phyloP scores from a whole-genome alignment of 37 sponge, comb jelly and placozoan genomes.

The Hormiphora californensis region DNA sequence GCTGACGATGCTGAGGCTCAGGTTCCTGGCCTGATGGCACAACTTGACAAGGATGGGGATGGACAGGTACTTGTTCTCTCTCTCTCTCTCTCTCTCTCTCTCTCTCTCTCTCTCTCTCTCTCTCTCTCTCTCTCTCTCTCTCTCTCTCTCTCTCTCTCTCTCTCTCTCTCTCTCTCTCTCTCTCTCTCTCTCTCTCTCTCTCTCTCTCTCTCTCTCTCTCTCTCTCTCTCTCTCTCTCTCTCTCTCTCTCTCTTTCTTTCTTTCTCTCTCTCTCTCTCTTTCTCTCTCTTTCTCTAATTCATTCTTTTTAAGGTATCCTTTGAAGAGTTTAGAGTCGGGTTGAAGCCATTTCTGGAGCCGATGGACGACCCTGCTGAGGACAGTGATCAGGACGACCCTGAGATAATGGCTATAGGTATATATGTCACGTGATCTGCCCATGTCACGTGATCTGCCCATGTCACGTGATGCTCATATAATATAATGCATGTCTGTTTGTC shows the following conservation, averaged over 20 bases:
- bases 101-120: background rate
- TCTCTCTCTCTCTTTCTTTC: background rate
- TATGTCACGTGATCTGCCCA: no score
- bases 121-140: background rate
- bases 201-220: background rate
- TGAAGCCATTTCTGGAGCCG: background rate
- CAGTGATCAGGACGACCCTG: background rate
- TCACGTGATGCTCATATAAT: no score
- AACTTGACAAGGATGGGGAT: constrained; percentile 12
- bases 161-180: background rate
- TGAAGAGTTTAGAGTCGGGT: constrained; percentile 8
- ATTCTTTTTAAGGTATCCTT: background rate
- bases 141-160: background rate
- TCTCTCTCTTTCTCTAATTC: background rate
- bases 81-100: background rate
- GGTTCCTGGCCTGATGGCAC: constrained; percentile 2
- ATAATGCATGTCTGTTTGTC: no score
- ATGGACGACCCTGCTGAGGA: background rate
- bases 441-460: no score
- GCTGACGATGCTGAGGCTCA: background rate
- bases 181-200: background rate
- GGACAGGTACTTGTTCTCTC: no score
- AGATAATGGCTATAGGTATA: no score
- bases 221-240: background rate
- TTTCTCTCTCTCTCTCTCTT: background rate